Evolutionary conservation across 2,113 vertebrate genomes (phyloP).

Genomic region (rabbit (Oryctolagus cuniculus)): mOryCun1.1 NC_091432.1:98093001-98093500

Average conservation of each 20-base stretch:
- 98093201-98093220: background rate
- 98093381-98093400: background rate
- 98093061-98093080: too few species aligned
- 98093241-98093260: background rate
- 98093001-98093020: too few species aligned
- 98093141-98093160: background rate
- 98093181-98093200: conserved; percentile 17
- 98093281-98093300: conserved; percentile 30
- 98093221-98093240: conserved; percentile 41
- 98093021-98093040: too few species aligned
- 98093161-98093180: background rate
- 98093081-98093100: too few species aligned
- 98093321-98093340: background rate
- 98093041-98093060: too few species aligned
- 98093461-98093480: background rate
- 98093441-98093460: background rate
- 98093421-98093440: background rate
- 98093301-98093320: conserved; percentile 50
- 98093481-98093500: background rate
- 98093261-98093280: conserved; percentile 41
- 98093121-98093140: too few species aligned
- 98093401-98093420: background rate
- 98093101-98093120: too few species aligned
- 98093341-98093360: background rate
- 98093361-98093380: conserved; percentile 35